Evolutionary conservation across 2,113 vertebrate genomes (phyloP).

Genomic region (Hippopotamus amphibius): DNA sequence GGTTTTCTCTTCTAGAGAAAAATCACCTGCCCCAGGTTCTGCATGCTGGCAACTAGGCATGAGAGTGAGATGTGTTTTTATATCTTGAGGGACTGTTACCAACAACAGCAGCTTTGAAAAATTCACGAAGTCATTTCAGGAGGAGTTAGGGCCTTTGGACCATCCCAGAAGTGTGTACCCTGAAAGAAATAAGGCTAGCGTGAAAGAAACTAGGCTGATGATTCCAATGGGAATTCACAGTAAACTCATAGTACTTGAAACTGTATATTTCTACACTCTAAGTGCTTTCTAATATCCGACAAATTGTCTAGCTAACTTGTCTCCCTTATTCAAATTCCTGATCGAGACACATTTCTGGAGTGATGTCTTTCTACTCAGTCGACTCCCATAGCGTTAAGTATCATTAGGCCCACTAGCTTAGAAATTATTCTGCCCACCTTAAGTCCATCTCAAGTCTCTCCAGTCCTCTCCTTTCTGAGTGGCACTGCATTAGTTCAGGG

Average conservation of each 20-base stretch:
- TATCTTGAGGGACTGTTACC: background rate
- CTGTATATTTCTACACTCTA: background rate
- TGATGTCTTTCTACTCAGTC: background rate
- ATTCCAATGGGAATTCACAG: background rate
- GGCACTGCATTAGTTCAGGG: background rate
- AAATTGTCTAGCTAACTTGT: background rate
- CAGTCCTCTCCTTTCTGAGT: background rate
- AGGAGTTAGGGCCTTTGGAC: background rate
- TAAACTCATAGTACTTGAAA: background rate
- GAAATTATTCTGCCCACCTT: background rate
- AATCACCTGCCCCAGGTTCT: too few relatives aligned
- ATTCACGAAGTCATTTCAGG: background rate
- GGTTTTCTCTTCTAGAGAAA: background rate
- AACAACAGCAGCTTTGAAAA: background rate
- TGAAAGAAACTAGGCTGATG: background rate
- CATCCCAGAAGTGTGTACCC: background rate
- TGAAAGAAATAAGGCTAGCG: background rate
- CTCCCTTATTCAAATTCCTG: background rate
- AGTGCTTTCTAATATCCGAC: background rate
- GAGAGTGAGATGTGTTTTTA: background rate
- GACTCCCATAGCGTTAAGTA: background rate
- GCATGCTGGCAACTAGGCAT: background rate
- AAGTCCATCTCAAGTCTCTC: background rate
- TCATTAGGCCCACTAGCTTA: background rate
- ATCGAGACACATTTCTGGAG: conserved; percentile 44